Evolutionary conservation across 1,140 invertebrate genomes (phyloP), one percentile per base, ranked within the genome.

Genomic region (Charaxes varanes): DNA sequence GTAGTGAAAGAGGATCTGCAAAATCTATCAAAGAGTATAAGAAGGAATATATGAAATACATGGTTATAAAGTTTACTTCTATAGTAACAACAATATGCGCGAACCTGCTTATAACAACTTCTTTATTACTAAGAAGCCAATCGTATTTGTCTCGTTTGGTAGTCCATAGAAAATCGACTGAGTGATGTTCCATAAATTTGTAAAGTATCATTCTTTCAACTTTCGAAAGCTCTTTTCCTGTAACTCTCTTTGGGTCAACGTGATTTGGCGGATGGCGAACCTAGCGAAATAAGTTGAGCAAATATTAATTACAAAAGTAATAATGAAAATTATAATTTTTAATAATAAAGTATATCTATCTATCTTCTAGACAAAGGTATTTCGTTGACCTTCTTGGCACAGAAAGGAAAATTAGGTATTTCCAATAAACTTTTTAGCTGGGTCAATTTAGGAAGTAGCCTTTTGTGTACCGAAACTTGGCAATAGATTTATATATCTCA

Each of bases 81-180:
- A 5, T 4, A 18, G 6, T 7, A n/a, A 6, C 3, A 3, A 27
- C 12, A 14, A 23, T 66, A 85, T n/a, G n/a, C n/a, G n/a, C n/a
- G n/a, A n/a, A n/a, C 82, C 84, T 82, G 81, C 84, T 85, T 42
- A 85, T 77, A 22, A 85, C 51, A 41, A 85, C 82, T 21, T 85
- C 84, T 42, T 82, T 84, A 50, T 85, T 85, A 41, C 80, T 84
- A 22, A 85, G 68, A 23, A 85, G 60, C 84, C 84, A 85, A 42
- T 85, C 91, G 42, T 92, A 90, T 74, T 89, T 91, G 56, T 96
- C 94, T 41, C 92, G 88, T 34, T 93, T 90, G 15, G 93, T 90
- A 12, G 93, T 94, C 95, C 95, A 97, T 23, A 96, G 87, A 51
- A 97, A 94, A 57, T 95, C 92, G 2, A 94, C 90, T 0, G 90